A percentile compares a stretch with the other conserved stretches of the same genome.
Evolutionary conservation across 1,140 invertebrate species (phyloP).

Genomic region (Drosophila elegans): DNA sequence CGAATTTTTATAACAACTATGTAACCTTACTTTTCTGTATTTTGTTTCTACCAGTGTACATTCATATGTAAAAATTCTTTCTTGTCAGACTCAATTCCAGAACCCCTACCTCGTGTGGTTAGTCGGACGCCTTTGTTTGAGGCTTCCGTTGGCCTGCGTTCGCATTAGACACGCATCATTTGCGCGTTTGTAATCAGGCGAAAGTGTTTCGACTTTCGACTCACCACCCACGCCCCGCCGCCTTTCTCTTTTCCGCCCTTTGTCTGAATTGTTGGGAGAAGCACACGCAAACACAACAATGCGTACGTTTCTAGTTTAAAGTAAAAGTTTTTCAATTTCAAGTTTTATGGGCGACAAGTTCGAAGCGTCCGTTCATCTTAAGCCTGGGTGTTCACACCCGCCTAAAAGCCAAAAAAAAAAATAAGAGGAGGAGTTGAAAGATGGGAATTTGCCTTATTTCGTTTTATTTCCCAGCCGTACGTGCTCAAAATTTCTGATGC

Average conservation of each 20-base stretch:
- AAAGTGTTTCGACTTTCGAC: constrained; percentile 73
- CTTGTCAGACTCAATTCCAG: constrained; percentile 22
- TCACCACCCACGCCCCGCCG: constrained; percentile 21
- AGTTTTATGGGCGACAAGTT: constrained; percentile 79
- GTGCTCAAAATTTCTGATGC: constrained; percentile 69
- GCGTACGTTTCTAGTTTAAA: constrained; percentile 68
- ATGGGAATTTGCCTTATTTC: constrained; percentile 66
- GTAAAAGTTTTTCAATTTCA: constrained; percentile 82
- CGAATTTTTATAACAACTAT: too few species aligned
- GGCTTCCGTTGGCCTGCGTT: constrained; percentile 27
- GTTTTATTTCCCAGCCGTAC: constrained; percentile 69
- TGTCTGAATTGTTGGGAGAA: constrained; percentile 58
- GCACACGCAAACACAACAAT: constrained; percentile 20
- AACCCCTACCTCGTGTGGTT: constrained; percentile 39
- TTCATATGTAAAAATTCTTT: constrained; percentile 49
- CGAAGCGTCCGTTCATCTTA: constrained; percentile 25
- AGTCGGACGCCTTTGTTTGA: constrained; percentile 30
- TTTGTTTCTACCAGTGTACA: constrained; percentile 25
- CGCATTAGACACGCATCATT: constrained; percentile 83
- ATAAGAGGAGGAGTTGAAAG: neutral
- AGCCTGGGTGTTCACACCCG: constrained; percentile 31
- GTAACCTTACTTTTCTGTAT: too few species aligned
- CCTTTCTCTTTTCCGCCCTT: constrained; percentile 32
- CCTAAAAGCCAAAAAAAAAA: neutral
- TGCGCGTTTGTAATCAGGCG: constrained; percentile 81